Evolutionary conservation across 2,888 invertebrate genomes (phyloP).

Genomic region (Mythimna lalbum): DNA sequence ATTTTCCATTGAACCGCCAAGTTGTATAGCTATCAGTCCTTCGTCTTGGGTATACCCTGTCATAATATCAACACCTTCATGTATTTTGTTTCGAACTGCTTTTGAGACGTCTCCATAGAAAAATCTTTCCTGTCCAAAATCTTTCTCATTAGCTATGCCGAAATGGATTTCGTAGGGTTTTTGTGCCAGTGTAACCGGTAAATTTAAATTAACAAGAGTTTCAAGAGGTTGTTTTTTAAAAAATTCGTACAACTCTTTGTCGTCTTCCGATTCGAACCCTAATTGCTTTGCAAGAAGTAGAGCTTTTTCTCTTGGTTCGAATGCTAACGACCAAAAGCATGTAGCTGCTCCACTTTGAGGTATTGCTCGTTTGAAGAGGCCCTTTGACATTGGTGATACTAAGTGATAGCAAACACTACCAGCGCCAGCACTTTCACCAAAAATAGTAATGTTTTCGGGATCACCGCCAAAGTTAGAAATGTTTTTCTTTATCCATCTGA

Average conservation of each 20-base stretch:
- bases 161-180: conserved; percentile 67
- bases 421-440: conserved; percentile 85
- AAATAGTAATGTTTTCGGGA: conserved; percentile 82
- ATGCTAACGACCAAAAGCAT: conserved; percentile 86
- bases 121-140: conserved; percentile 76
- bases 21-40: conserved; percentile 81
- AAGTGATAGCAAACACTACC: conserved; percentile 78
- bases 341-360: conserved; percentile 93
- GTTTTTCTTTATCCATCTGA: conserved; percentile 83
- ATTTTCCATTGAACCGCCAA: conserved; percentile 53
- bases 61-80: conserved; percentile 91
- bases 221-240: conserved; percentile 74
- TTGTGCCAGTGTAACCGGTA: conserved; percentile 64
- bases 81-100: conserved; percentile 82
- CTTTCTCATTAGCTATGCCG: conserved; percentile 71
- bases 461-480: conserved; percentile 83
- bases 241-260: conserved; percentile 75
- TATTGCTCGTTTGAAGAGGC: conserved; percentile 88
- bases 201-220: conserved; percentile 62
- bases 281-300: conserved; percentile 71
- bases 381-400: conserved; percentile 84
- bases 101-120: conserved; percentile 75
- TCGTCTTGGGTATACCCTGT: conserved; percentile 93
- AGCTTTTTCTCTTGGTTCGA: conserved; percentile 87
- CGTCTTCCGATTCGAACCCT: conserved; percentile 75